Evolutionary conservation across 2,888 invertebrate species (phyloP), one percentile per base, ranked within the genome.

Genomic region (Nebria brevicollis): DNA sequence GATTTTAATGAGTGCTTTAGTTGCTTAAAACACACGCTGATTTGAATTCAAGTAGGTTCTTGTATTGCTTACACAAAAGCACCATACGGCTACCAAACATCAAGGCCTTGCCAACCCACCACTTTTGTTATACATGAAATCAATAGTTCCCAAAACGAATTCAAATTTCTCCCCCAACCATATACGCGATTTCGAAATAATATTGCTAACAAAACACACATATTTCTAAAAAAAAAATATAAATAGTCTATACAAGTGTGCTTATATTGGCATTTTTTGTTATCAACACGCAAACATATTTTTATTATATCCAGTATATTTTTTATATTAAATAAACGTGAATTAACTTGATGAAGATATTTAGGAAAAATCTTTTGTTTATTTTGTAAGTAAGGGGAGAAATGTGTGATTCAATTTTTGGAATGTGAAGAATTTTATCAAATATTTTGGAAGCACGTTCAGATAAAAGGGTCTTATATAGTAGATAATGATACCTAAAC

Each of bases 391-490:
- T 54, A 0, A 54, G 54, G 13, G 7, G 8, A 54, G 8, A 54
- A 54, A 11, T 6, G 11, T 54, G 54, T 54, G 54, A 8, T 11
- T 11, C 13, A 54, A 11, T 54, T 54, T 54, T 13, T 54, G 54
- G 54, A 54, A 11, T 54, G 11, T 11, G 13, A 54, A 54, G 54
- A 54, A 6, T 54, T 5, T 54, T 76, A 76, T 76, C 76, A 76
- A 26, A 76, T 75, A 75, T 76, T 20, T 66, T 15, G 76, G 66
- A 76, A 68, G 13, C 54, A 3, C 54, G 43, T 70, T 70, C 64
- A 25, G 10, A 66, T 64, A 34, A 64, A 72, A 54, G 54, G 70
- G 72, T 42, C 43, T 8, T 34, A 34, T 25, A 70, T 25, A 26
- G 2, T 25, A 25, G 70, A 70, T 70, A 70, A 70, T 70, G 41